phyloP scores from a whole-genome alignment of 2,888 invertebrate genomes.

The Melolontha melolontha region DNA sequence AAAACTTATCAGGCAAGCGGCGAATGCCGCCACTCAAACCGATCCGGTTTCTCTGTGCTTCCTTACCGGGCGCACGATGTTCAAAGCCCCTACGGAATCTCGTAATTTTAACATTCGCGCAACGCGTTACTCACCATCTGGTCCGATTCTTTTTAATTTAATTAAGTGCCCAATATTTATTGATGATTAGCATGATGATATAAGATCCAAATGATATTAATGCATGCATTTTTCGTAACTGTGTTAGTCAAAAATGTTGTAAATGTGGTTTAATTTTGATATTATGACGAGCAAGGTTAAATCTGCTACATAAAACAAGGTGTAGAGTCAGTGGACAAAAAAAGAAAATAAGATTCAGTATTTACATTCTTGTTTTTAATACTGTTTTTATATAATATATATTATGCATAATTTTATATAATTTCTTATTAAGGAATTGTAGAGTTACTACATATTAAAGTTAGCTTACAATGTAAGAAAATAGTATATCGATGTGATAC shows the following conservation, averaged over 20 bases:
- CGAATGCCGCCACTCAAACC: conserved; percentile 24
- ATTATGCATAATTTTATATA: too few relatives aligned
- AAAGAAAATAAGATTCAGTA: too few relatives aligned
- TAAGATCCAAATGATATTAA: neutral
- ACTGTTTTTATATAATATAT: too few relatives aligned
- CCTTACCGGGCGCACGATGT: conserved; percentile 26
- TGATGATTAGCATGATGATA: neutral
- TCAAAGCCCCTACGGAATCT: conserved; percentile 30
- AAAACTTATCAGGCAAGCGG: conserved; percentile 29
- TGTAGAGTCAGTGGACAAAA: too few relatives aligned
- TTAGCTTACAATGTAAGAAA: too few relatives aligned
- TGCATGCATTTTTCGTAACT: neutral
- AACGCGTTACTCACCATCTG: conserved; percentile 23
- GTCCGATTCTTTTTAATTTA: conserved; percentile 24
- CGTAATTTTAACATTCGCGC: conserved; percentile 31
- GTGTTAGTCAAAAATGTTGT: neutral
- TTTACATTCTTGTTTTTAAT: too few relatives aligned
- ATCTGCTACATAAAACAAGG: too few relatives aligned
- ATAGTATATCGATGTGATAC: too few relatives aligned
- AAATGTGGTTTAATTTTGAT: neutral
- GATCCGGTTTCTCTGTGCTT: conserved; percentile 31
- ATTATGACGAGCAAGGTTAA: too few relatives aligned
- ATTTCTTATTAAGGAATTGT: too few relatives aligned
- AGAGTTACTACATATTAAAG: too few relatives aligned
- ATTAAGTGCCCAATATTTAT: conserved; percentile 3